These are phyloP conservation scores for Vidua macroura DNA, from an alignment of 2,113 vertebrate species.

Conservation along the genomic window DNA sequence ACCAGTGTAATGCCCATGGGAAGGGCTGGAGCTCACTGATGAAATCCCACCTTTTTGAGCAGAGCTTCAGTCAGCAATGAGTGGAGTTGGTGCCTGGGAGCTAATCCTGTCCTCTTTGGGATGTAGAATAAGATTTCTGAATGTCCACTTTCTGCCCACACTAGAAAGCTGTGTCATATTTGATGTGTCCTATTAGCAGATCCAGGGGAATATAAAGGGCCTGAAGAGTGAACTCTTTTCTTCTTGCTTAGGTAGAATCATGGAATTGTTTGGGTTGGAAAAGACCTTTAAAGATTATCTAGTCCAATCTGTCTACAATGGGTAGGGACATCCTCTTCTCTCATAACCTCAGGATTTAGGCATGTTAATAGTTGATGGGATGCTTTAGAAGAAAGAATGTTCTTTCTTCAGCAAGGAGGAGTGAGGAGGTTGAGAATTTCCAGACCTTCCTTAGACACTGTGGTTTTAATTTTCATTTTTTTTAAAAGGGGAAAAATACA, in stretches of 20 bases:
- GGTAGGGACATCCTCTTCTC: not conserved
- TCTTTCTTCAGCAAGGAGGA: not conserved
- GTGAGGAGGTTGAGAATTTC: not conserved
- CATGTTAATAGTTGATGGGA: not conserved
- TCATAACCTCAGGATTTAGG: not conserved
- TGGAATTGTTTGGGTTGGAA: not conserved
- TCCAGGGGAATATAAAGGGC: not conserved
- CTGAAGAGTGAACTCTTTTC: not conserved
- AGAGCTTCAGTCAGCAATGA: not conserved
- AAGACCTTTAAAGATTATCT: not conserved
- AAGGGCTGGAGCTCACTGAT: not conserved
- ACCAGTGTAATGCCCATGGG: not conserved
- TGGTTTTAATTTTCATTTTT: not conserved
- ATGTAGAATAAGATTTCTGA: not conserved
- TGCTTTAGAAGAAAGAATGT: not conserved
- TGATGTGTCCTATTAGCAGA: fast-evolving
- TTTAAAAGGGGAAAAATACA: not conserved
- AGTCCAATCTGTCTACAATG: not conserved
- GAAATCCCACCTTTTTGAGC: not conserved
- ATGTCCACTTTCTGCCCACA: not conserved
- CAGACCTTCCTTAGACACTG: not conserved
- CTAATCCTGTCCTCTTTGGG: not conserved
- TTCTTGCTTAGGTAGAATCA: not conserved
- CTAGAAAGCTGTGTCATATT: not conserved
- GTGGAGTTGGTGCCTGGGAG: not conserved